Evolutionary conservation across 2,888 invertebrate species (phyloP).

Genomic region (Hedya salicella): DNA sequence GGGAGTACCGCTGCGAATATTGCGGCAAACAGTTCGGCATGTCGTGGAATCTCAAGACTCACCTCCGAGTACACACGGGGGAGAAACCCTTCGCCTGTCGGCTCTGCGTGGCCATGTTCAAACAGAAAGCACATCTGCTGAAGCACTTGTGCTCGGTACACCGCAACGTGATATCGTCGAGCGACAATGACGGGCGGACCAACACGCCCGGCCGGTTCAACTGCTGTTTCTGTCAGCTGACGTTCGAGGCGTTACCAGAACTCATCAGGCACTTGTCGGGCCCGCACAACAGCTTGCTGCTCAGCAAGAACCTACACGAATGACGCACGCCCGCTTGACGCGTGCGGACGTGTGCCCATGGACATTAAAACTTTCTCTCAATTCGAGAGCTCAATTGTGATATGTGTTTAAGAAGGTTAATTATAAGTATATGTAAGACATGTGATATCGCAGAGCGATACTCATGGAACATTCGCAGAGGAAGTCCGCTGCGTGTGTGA

Average conservation of each 20-base stretch:
- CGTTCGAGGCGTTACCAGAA: slow-evolving; percentile 94
- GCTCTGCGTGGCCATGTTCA: slow-evolving; percentile 95
- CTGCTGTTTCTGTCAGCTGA: slow-evolving; percentile 94
- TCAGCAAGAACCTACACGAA: slow-evolving; percentile 95
- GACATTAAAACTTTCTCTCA: slow-evolving; percentile 79
- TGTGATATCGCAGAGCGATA: slow-evolving; percentile 82
- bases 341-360: slow-evolving; percentile 67
- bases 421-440: slow-evolving; percentile 73
- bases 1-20: slow-evolving; percentile 95
- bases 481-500: slow-evolving; percentile 66
- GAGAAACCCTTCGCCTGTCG: slow-evolving; percentile 96
- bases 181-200: slow-evolving; percentile 88
- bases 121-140: slow-evolving; percentile 94
- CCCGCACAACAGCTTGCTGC: slow-evolving; percentile 93
- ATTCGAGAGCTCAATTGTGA: slow-evolving; percentile 81
- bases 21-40: slow-evolving; percentile 96
- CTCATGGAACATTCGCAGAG: slow-evolving; percentile 73
- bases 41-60: slow-evolving; percentile 97
- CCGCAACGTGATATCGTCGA: slow-evolving; percentile 93
- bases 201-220: slow-evolving; percentile 89
- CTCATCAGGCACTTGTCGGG: slow-evolving; percentile 94
- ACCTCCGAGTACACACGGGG: slow-evolving; percentile 94
- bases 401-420: slow-evolving; percentile 81
- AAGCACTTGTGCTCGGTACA: slow-evolving; percentile 96
- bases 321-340: slow-evolving; percentile 78